These are phyloP conservation scores for Characodon lateralis DNA, from an alignment of 2,797 vertebrate genomes.

Conservation along the genomic window DNA sequence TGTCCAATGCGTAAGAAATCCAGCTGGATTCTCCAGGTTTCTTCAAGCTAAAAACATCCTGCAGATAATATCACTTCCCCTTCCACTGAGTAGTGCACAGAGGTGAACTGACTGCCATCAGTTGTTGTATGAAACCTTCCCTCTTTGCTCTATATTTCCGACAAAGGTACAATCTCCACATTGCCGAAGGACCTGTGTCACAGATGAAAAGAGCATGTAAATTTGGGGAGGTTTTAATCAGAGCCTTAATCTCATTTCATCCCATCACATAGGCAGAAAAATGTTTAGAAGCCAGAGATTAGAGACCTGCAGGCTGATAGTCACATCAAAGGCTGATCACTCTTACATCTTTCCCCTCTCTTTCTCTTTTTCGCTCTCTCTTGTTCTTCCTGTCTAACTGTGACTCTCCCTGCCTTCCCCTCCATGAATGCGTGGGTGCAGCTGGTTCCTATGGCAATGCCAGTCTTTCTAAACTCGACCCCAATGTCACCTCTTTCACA, in stretches of 20 bases:
- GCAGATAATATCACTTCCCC: slow-evolving; percentile 28
- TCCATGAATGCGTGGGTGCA: slow-evolving; percentile 63
- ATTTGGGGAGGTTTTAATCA: slow-evolving; percentile 28
- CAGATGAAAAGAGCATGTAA: slow-evolving; percentile 50
- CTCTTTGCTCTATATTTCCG: slow-evolving; percentile 14
- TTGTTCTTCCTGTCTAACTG: slow-evolving; percentile 39
- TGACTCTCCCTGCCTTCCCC: slow-evolving; percentile 49
- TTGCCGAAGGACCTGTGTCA: slow-evolving; percentile 60
- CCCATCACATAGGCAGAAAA: slow-evolving; percentile 50
- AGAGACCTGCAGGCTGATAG: slow-evolving; percentile 63
- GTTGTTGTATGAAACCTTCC: slow-evolving; percentile 29
- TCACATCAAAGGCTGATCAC: slow-evolving; percentile 69
- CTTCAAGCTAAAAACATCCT: slow-evolving; percentile 23
- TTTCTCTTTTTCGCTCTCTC: slow-evolving; percentile 40
- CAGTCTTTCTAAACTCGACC: slow-evolving; percentile 63
- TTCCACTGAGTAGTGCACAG: slow-evolving; percentile 7
- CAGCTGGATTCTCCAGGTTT: slow-evolving; percentile 19
- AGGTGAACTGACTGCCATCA: slow-evolving; percentile 49
- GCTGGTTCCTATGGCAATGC: slow-evolving; percentile 74
- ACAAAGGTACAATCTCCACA: slow-evolving; percentile 38
- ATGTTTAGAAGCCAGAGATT: slow-evolving; percentile 67
- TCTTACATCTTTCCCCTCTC: slow-evolving; percentile 38
- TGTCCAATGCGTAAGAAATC: slow-evolving; percentile 32
- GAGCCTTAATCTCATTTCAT: slow-evolving; percentile 48
- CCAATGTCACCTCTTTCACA: slow-evolving; percentile 55